Evolutionary conservation across 2,888 invertebrate species (phyloP), one percentile per base, ranked within the genome.

Genomic region (Doris montereyensis): DNA sequence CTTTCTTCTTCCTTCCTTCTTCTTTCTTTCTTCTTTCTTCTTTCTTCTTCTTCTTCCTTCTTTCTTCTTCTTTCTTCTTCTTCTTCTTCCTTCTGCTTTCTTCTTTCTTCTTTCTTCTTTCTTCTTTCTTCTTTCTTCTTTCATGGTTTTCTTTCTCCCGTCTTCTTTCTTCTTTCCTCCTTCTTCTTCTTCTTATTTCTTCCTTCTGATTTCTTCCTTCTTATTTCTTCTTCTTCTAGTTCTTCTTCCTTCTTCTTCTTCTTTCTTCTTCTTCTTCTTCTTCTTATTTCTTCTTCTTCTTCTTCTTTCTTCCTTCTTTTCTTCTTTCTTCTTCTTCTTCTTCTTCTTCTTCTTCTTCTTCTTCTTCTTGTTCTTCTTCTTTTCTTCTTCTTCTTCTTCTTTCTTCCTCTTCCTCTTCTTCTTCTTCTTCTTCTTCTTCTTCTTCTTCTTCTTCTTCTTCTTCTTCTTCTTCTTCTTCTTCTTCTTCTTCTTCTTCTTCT

Each of bases 381-480:
- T 26, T 65, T 13, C 1, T 21, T 26, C 17, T 21, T 13, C 3
- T 2, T n/a, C n/a, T n/a, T n/a, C n/a, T n/a, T 68, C 32, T 10
- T 68, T 21, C n/a, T n/a, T n/a, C n/a, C n/a, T n/a, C n/a, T n/a
- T n/a, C n/a, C n/a, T n/a, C n/a, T n/a, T n/a, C n/a, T n/a, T n/a
- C n/a, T n/a, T n/a, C n/a, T n/a, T n/a, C n/a, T n/a, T n/a, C n/a
- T n/a, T n/a, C n/a, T n/a, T n/a, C n/a, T n/a, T 68, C n/a, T 26
- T 68, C 68, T 26, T 68, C 68, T 26, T 68, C 68, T 26, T 68
- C 68, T 8, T 68, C 68, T 26, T 68, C 68, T 26, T 68, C 68
- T 26, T 68, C 68, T 26, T 68, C 68, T 26, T 68, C 68, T 26
- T 68, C 68, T 26, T 68, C 68, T 26, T 68, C 68, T 26, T 68